Evolutionary conservation across 2,797 vertebrate genomes (phyloP), one percentile per base, ranked within the genome.

Genomic region (Acanthiza pusilla): DNA sequence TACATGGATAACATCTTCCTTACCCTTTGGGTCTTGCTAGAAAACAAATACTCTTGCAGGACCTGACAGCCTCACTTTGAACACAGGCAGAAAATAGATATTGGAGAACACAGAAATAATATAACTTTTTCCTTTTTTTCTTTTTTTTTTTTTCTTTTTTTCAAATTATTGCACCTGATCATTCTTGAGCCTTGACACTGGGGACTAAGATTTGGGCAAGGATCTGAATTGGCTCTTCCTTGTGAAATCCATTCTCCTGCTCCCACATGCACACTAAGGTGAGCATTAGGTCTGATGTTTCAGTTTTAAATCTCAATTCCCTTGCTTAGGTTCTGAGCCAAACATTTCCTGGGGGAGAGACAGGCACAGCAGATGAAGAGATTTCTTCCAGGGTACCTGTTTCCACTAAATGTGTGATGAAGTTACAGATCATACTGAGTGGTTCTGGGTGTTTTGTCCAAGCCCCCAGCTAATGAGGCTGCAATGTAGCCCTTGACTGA

Each of bases 11-110:
- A 53, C 2, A 18, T 67, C 61, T 80, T 93, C 73, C 80, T 93
- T 85, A 51, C 82, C 54, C 70, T 68, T 78, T 58, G 29, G 62
- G 43, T 53, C 63, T 89, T 95, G 60, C 77, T 93, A 66, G 88
- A 91, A 95, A 96, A 92, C 93, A 95, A 95, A 92, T 96, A 91
- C 96, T 88, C 78, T 57, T 81, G 55, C 38, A 83, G 57, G 9
- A 61, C 72, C 80, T 87, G 66, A 77, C 67, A 94, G 34, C 70
- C 57, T 79, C 51, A 54, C 61, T 93, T 70, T 73, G 67, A 89
- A 78, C 77, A 55, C 47, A 78, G 50, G 27, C 79, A 88, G 76
- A 79, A 94, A 88, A 70, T 50, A 91, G 81, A 89, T 94, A 95
- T 5, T n/a, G 48, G 34, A 95, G 61, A 89, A 66, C 51, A 51